Evolutionary conservation across 2,888 invertebrate species (phyloP).

Genomic region (Geophilus truncorum): DNA sequence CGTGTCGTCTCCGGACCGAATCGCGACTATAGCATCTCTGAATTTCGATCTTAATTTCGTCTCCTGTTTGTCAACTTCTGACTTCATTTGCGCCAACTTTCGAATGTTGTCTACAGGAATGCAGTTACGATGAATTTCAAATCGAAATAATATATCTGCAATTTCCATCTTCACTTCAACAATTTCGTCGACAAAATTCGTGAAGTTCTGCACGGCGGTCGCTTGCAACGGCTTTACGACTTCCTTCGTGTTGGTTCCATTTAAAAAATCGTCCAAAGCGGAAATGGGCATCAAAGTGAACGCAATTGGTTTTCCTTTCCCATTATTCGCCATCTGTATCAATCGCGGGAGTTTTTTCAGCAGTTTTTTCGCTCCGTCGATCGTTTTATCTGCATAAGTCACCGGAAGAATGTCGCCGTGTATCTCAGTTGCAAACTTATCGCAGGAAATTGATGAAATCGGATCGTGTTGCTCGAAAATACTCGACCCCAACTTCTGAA

Average conservation of each 20-base stretch:
- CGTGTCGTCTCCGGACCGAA: neutral
- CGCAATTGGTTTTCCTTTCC: conserved; percentile 10
- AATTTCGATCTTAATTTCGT: neutral
- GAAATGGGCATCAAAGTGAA: neutral
- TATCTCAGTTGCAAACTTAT: neutral
- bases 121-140: neutral
- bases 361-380: neutral
- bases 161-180: neutral
- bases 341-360: neutral
- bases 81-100: neutral
- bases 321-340: neutral
- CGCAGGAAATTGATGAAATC: no score
- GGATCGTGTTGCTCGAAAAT: neutral
- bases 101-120: neutral
- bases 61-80: neutral
- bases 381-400: neutral
- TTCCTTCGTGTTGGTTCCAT: neutral
- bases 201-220: no score
- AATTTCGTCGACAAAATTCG: neutral
- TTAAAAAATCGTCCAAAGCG: neutral
- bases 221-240: neutral
- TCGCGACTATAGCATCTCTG: neutral
- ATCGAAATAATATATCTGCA: neutral
- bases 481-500: neutral
- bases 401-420: neutral